Evolutionary conservation across 37 sponge, comb jelly and placozoan genomes (phyloP).

Genomic region (Axinella damicornis): DNA sequence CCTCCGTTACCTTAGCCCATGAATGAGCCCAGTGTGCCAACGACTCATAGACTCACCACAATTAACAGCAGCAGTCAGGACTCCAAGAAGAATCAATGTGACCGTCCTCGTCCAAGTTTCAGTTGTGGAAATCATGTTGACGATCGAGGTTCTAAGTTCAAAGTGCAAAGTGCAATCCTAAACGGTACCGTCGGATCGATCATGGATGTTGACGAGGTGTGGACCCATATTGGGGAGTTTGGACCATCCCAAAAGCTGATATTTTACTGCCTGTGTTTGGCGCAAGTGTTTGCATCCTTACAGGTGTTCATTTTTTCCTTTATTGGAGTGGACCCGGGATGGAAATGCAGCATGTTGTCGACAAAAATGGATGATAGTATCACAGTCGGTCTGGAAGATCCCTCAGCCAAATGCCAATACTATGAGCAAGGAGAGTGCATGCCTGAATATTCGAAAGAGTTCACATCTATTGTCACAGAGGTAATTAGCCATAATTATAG

Average conservation of each 20-base stretch:
- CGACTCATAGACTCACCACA: too few relatives aligned
- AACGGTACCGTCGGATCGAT: too few relatives aligned
- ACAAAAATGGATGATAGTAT: neutral
- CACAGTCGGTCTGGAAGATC: too few relatives aligned
- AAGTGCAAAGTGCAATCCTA: too few relatives aligned
- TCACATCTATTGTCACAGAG: conserved; percentile 28
- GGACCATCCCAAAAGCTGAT: conserved; percentile 18
- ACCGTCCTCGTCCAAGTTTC: too few relatives aligned
- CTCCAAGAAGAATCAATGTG: too few relatives aligned
- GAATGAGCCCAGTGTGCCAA: too few relatives aligned
- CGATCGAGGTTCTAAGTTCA: too few relatives aligned
- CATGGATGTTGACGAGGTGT: conserved; percentile 42
- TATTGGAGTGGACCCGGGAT: conserved; percentile 15
- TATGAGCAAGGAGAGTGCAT: conserved; percentile 11
- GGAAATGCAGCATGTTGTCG: conserved; percentile 3
- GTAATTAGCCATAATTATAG: too few relatives aligned
- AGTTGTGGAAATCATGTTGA: too few relatives aligned
- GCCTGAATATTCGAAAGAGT: conserved; percentile 1
- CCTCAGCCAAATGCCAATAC: neutral
- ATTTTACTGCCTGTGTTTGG: neutral
- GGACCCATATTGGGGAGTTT: conserved; percentile 22
- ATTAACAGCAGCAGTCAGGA: too few relatives aligned
- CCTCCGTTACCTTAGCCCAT: too few relatives aligned
- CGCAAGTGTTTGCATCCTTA: neutral
- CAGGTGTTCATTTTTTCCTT: neutral